Percentiles rank a stretch among this genome's conserved stretches.
phyloP scores from a whole-genome alignment of 2,888 invertebrate genomes.

The Listrodromus nycthemerus region DNA sequence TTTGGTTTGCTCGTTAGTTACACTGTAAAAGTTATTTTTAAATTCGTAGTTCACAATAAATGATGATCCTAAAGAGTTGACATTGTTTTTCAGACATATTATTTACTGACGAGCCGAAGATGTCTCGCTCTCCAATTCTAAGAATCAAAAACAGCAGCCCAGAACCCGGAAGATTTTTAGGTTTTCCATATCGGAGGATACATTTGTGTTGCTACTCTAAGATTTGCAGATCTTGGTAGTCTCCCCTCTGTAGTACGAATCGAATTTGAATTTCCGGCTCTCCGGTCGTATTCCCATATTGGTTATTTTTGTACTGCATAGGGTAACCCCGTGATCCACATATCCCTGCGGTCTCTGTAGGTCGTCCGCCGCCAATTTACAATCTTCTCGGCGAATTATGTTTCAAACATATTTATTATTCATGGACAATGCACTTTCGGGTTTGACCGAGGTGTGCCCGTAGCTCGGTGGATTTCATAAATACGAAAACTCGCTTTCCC shows the following conservation, averaged over 20 bases:
- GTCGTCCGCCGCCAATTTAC: slow-evolving; percentile 60
- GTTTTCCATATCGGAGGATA: slow-evolving; percentile 17
- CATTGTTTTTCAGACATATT: slow-evolving; percentile 1
- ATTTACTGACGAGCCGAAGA: slow-evolving; percentile 21
- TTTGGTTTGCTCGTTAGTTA: too few relatives aligned
- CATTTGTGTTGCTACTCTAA: slow-evolving; percentile 24
- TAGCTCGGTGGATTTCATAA: slow-evolving; percentile 66
- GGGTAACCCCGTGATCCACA: slow-evolving; percentile 45
- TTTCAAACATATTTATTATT: slow-evolving; percentile 67
- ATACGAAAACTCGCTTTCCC: slow-evolving; percentile 62
- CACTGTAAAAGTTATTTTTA: too few relatives aligned
- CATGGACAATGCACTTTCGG: slow-evolving; percentile 69
- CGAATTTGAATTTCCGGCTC: slow-evolving; percentile 62
- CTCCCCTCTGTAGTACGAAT: slow-evolving; percentile 46
- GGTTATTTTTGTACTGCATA: slow-evolving; percentile 27
- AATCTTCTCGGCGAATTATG: slow-evolving; percentile 63
- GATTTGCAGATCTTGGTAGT: slow-evolving; percentile 43
- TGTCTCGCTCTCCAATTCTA: neutral
- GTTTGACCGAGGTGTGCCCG: slow-evolving; percentile 32
- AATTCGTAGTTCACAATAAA: too few relatives aligned
- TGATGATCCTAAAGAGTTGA: too few relatives aligned
- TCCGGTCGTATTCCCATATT: slow-evolving; percentile 53
- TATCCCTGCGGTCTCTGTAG: slow-evolving; percentile 44
- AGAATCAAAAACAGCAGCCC: slow-evolving; percentile 13
- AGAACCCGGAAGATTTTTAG: slow-evolving; percentile 23